A percentile compares a stretch with the other conserved stretches of the same genome.
Evolutionary conservation across 2,888 invertebrate species (phyloP).

Genomic region (Kuschelorhynchus macadamiae): DNA sequence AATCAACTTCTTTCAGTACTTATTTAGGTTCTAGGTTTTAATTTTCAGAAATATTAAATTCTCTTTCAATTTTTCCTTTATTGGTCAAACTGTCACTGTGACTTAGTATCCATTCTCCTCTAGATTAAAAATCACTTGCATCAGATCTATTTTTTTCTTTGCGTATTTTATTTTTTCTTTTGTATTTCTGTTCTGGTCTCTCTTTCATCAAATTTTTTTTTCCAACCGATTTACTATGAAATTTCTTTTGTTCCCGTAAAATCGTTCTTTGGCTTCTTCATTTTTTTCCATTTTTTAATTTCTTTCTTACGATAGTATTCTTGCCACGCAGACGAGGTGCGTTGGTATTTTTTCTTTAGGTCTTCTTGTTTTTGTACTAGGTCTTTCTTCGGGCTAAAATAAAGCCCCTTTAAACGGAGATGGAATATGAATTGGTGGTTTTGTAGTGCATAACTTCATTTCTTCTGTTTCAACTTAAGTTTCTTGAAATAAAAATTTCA

Average conservation of each 20-base stretch:
- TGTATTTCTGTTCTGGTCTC: too few relatives aligned
- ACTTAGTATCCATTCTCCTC: slow-evolving; percentile 6
- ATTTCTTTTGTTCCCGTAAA: too few relatives aligned
- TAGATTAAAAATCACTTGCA: background rate
- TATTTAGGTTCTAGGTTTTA: too few relatives aligned
- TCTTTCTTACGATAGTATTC: background rate
- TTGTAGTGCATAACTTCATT: background rate
- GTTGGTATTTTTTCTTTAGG: slow-evolving; percentile 1
- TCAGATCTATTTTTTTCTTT: background rate
- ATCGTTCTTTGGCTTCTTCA: background rate
- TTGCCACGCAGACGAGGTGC: background rate
- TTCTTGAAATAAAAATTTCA: background rate
- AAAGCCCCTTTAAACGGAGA: slow-evolving; percentile 8
- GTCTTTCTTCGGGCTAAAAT: slow-evolving; percentile 7
- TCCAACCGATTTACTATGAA: too few relatives aligned
- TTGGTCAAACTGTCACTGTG: background rate
- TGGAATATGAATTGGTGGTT: background rate
- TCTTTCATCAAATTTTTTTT: too few relatives aligned
- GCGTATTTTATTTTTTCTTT: too few relatives aligned
- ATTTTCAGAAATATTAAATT: too few relatives aligned
- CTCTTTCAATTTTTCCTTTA: background rate
- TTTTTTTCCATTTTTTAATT: background rate
- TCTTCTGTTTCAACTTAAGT: too few relatives aligned
- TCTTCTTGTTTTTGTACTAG: background rate
- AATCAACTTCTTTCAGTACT: slow-evolving; percentile 29